Base-by-base conservation (phyloP, 2,113 vertebrate genomes). In the Limnothrissa miodon region DNA sequence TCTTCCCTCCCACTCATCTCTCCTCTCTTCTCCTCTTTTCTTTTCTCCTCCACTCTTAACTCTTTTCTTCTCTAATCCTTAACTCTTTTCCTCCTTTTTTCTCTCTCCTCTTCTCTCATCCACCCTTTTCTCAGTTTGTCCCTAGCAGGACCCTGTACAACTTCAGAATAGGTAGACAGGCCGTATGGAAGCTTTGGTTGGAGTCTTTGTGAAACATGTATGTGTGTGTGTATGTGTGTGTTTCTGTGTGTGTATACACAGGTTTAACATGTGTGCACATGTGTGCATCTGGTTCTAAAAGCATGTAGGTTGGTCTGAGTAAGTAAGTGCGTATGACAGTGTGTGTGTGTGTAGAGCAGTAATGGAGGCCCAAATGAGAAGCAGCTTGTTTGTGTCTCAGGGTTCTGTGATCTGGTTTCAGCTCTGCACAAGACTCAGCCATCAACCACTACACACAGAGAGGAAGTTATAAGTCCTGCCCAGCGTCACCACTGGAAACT, bases 361-460 rank as follows among this genome's bases (percentile, higher is more conserved):
- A 88, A 88, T 83, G 84, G 89, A 56, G 51, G 85, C 82, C 87
- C 94, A 95, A 97, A 96, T 96, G 94, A 94, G 94, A 96, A 96
- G 94, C 95, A 95, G 91, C 93, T 95, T 94, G 92, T 91, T 88
- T 78, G 89, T 46, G 83, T 80, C 53, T 42, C 92, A 93, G 19
- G 21, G 51, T 56, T 21, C 51, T 56, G 51, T 23, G 51, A 56
- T 56, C 51, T 56, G 21, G 51, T 56, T 56, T 56, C 51, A 56
- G 2, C 51, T 56, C 51, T n/a, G 51, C 51, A 56, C 51, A 4
- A 56, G 4, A 4, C 19, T 4, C 51, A 5, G 21, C 51, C 51
- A 23, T 56, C 51, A 23, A 7, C 59, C 59, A 29, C 59, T 62
- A 62, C 59, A 62, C 7, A 10, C n/a, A 29, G 59, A 81, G 80